Conservation (phyloP, 2,888 invertebrate genomes). For the Stictocephala bisonia region DNA sequence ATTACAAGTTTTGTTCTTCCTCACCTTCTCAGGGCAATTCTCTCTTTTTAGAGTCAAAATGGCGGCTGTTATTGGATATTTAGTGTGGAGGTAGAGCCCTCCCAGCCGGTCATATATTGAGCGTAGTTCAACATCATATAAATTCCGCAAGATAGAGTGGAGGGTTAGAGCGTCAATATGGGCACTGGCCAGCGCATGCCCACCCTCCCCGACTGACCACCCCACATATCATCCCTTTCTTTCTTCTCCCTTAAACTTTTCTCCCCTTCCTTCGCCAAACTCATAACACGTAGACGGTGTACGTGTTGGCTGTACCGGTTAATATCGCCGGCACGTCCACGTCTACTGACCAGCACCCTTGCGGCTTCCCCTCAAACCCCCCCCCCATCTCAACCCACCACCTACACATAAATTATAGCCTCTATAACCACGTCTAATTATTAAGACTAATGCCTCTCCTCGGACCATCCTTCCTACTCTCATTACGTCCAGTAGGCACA, state of each 20-base stretch:
- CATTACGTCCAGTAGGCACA: constrained; percentile 27
- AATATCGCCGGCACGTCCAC: constrained; percentile 48
- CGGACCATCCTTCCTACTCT: constrained; percentile 28
- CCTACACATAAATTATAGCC: constrained; percentile 49
- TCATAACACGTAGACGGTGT: constrained; percentile 63
- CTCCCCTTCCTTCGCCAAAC: constrained; percentile 63
- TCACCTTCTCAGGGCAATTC: constrained; percentile 28
- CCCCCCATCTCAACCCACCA: constrained; percentile 19
- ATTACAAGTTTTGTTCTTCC: constrained; percentile 35
- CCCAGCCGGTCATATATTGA: constrained; percentile 49
- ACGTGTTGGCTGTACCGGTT: constrained; percentile 42
- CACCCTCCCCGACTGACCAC: constrained; percentile 47
- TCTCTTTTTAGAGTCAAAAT: constrained; percentile 54
- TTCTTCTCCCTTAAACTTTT: constrained; percentile 50
- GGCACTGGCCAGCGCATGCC: constrained; percentile 49
- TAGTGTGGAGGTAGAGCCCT: constrained; percentile 44
- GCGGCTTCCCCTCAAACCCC: not conserved
- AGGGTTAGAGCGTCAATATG: constrained; percentile 46
- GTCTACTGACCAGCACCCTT: constrained; percentile 45
- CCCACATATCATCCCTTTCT: constrained; percentile 51
- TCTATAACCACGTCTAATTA: constrained; percentile 50
- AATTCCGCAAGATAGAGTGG: constrained; percentile 51
- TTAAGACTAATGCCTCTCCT: constrained; percentile 48
- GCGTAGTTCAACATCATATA: constrained; percentile 50
- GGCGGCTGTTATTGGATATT: constrained; percentile 54